Evolutionary conservation across 2,888 invertebrate genomes (phyloP), one percentile per base, ranked within the genome.

Genomic region (Holacanthella duospinosa): DNA sequence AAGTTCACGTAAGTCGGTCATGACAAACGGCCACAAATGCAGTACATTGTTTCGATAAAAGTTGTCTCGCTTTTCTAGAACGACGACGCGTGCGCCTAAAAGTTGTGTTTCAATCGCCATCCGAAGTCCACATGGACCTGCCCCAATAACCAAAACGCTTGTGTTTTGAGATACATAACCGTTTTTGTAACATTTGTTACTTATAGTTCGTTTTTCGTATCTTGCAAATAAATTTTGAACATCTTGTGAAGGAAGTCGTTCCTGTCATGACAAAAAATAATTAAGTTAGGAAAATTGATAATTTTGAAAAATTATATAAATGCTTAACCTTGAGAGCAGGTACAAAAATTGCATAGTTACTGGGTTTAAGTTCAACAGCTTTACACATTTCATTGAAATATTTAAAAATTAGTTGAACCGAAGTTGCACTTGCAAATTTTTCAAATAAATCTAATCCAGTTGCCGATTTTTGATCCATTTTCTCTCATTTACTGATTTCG

Each of bases 361-460:
- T 88, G 1, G 93, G 89, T 73, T 86, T 85, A 68, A 93, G 80
- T 61, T 86, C 86, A 62, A 93, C 83, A 29, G 88, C 82, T 75
- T 91, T 89, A 80, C 93, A 93, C 74, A 96, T 86, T 75, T 89
- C 87, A 61, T 92, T 82, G 74, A 80, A 80, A 55, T 64, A 55
- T 26, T 87, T 86, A 63, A 95, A 82, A 73, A 94, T 89, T 75
- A 88, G 86, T 75, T 93, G 90, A 80, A 94, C 86, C 62, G 93
- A 94, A 74, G 87, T 85, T 24, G 95, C 93, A 68, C 86, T 85
- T 78, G 92, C 88, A 80, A 95, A 93, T 77, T 88, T 86, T 78
- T 96, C 93, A 79, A 96, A 96, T 76, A 88, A 84, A 75, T 92
- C 90, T 68, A 85, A 86, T 48, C 91, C 92, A 75, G 86, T 81